These are phyloP conservation scores for Mycetomoellerius zeteki DNA, from an alignment of 1,140 invertebrate species.

Conservation along the genomic window DNA sequence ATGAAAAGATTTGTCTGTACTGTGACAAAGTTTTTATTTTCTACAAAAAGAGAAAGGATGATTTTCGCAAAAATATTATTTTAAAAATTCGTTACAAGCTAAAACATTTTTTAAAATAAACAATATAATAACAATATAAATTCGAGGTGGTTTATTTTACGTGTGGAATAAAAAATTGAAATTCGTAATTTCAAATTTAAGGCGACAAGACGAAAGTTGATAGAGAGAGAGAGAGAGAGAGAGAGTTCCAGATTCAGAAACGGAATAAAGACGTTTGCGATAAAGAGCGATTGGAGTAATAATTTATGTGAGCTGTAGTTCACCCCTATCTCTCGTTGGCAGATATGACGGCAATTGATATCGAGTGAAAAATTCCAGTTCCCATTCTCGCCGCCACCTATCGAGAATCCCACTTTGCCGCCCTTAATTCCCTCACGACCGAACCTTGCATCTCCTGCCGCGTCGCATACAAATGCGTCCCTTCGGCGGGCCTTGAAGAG, in stretches of 20 bases:
- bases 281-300: not conserved
- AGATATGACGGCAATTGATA: conserved; percentile 46
- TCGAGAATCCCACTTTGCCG: conserved; percentile 27
- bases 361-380: conserved; percentile 45
- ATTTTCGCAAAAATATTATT: not conserved
- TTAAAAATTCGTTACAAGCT: not conserved
- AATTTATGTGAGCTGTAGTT: conserved; percentile 5
- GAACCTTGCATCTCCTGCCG: conserved; percentile 44
- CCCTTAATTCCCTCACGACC: conserved; percentile 42
- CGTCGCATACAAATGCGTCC: conserved; percentile 66
- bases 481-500: not conserved
- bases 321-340: conserved; percentile 3
- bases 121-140: too few species aligned
- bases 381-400: conserved; percentile 13
- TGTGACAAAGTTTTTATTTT: not conserved
- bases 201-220: too few species aligned
- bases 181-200: not conserved
- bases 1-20: not conserved
- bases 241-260: not conserved
- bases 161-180: not conserved
- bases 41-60: not conserved
- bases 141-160: not conserved
- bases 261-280: not conserved
- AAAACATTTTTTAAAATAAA: not conserved
- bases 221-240: too few species aligned